Base-by-base conservation (phyloP, 1,140 invertebrate species). In the Caenorhabditis brenneri region DNA sequence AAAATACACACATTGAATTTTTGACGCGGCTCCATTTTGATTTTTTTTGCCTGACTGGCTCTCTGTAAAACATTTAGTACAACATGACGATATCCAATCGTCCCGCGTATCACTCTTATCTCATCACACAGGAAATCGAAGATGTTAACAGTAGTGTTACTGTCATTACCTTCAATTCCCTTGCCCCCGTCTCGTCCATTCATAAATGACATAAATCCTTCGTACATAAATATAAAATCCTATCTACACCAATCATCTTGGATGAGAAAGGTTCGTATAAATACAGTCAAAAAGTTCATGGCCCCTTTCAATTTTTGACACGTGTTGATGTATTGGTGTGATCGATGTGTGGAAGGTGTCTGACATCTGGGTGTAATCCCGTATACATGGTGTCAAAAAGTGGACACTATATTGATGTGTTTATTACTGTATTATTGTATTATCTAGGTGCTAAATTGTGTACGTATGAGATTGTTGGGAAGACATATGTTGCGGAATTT, bases 51-150 rank as follows among this genome's bases (percentile, higher is more conserved):
- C 39, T n/a, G n/a, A n/a, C n/a, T n/a, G n/a, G n/a, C n/a, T n/a
- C n/a, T n/a, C n/a, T n/a, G n/a, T n/a, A n/a, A n/a, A n/a, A n/a
- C n/a, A n/a, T n/a, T n/a, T n/a, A n/a, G n/a, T n/a, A n/a, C n/a
- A n/a, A n/a, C n/a, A n/a, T n/a, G n/a, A n/a, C n/a, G n/a, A 65
- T 65, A 33, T 33, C 65, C n/a, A 36, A 74, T 74, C 65, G 46
- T 33, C 7, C 36, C 65, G 65, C 65, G 33, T 42, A 74, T 74
- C 65, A 74, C 12, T 65, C 12, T 74, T 42, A 74, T 74, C 65
- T 74, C 65, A 24, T 46, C 36, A 19, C 42, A 42, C 31, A 36
- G 16, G 16, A 6, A 58, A 12, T 27, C 4, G 10, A 65, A 31
- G 65, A 74, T 74, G 65, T 74, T 74, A 74, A 74, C 65, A 42